phyloP scores from a whole-genome alignment of 2,888 invertebrate genomes.

The Macrophya alboannulata region DNA sequence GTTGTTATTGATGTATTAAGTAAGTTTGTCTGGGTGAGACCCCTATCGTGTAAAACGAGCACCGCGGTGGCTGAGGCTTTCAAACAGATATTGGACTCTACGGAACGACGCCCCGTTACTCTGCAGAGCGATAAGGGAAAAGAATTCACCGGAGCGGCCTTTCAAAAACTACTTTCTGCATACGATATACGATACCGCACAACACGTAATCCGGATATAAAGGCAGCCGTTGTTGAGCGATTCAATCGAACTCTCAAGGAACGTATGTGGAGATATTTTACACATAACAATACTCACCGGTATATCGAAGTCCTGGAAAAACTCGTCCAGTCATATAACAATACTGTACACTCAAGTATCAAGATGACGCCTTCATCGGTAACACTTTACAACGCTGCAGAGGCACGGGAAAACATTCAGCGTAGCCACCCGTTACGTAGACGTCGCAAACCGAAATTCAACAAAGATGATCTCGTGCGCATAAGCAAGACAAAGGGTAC shows the following conservation, averaged over 20 bases:
- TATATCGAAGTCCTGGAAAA: constrained; percentile 68
- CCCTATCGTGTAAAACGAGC: constrained; percentile 64
- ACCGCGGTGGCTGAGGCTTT: constrained; percentile 60
- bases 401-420: no score
- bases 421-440: no score
- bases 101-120: constrained; percentile 54
- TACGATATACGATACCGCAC: constrained; percentile 65
- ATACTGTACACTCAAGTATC: constrained; percentile 62
- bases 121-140: constrained; percentile 66
- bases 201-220: constrained; percentile 61
- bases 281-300: constrained; percentile 62
- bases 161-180: constrained; percentile 58
- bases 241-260: constrained; percentile 71
- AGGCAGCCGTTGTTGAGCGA: constrained; percentile 64
- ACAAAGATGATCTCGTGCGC: neutral
- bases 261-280: constrained; percentile 69
- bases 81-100: constrained; percentile 61
- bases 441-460: no score
- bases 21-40: constrained; percentile 64
- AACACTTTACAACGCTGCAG: no score
- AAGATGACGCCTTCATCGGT: constrained; percentile 53
- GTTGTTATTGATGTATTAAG: constrained; percentile 64
- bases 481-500: constrained; percentile 60
- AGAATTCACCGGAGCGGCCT: constrained; percentile 63
- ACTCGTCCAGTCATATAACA: constrained; percentile 67